Conservation (phyloP, 2,797 vertebrate species). For the Nyctalus aviator region DNA sequence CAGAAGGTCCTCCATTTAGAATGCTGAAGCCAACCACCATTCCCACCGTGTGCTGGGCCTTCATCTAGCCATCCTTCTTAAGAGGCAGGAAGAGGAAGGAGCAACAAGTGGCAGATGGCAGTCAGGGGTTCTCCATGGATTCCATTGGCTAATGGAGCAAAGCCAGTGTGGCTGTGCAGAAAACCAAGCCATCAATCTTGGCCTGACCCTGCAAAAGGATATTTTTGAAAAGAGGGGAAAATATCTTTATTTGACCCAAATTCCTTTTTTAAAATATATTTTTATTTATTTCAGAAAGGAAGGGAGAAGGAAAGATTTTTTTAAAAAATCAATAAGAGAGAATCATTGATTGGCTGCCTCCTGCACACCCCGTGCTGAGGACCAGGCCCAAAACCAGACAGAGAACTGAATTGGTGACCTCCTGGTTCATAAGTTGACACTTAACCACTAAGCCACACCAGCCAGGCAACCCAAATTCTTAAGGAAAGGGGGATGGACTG, state of each 20-base stretch:
- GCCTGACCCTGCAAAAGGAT: not conserved
- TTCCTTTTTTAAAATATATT: not conserved
- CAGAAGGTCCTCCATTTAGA: not conserved
- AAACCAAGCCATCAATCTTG: not conserved
- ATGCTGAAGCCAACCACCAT: not conserved
- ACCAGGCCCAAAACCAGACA: too few relatives aligned
- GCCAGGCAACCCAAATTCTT: not conserved
- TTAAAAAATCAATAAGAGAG: too few relatives aligned
- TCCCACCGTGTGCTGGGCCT: not conserved
- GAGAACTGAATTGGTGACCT: too few relatives aligned
- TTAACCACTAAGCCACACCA: too few relatives aligned
- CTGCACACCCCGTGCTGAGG: too few relatives aligned
- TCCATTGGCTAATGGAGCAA: not conserved
- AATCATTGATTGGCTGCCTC: too few relatives aligned
- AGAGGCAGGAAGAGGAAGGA: not conserved
- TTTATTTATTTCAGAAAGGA: too few relatives aligned
- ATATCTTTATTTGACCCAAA: not conserved
- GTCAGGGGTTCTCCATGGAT: not conserved
- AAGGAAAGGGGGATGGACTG: not conserved
- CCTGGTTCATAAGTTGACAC: too few relatives aligned
- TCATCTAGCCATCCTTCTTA: not conserved
- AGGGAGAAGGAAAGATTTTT: too few relatives aligned
- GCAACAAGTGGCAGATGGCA: too few relatives aligned
- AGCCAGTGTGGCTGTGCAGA: not conserved
- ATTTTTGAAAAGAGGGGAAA: conserved; percentile 6